phyloP scores from a whole-genome alignment of 2,113 vertebrate genomes.

The Agelaius phoeniceus region DNA sequence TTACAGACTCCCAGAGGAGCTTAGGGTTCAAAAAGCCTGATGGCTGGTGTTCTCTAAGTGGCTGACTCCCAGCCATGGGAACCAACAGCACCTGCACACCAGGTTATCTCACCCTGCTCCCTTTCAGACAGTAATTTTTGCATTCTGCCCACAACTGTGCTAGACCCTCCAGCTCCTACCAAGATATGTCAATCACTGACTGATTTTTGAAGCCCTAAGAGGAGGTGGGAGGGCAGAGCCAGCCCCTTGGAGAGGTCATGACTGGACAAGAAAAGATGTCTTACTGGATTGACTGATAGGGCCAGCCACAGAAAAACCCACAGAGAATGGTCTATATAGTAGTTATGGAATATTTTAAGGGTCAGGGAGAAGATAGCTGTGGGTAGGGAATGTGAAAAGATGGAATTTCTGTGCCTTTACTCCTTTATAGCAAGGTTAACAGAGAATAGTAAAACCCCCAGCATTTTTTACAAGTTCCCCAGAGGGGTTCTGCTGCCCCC shows the following conservation, averaged over 20 bases:
- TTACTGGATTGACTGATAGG: neutral
- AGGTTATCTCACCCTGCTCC: neutral
- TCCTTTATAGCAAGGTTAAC: neutral
- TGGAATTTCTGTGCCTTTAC: neutral
- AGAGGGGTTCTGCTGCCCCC: neutral
- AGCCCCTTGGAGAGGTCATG: neutral
- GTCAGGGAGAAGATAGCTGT: neutral
- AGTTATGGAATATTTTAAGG: neutral
- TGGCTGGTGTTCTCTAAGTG: neutral
- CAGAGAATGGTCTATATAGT: neutral
- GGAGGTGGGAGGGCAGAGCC: neutral
- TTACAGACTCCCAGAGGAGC: neutral
- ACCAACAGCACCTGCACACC: neutral
- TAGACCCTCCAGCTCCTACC: neutral
- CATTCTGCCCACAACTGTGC: neutral
- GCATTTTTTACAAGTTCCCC: neutral
- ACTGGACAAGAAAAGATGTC: rapidly evolving
- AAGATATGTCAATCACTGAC: neutral
- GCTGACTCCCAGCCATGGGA: neutral
- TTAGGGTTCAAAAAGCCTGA: neutral
- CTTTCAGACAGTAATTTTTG: neutral
- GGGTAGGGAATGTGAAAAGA: neutral
- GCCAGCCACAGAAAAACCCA: neutral
- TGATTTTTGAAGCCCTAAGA: neutral
- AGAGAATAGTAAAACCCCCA: neutral